Base-by-base conservation (phyloP, 2,888 invertebrate genomes). In the Colostygia pectinataria region DNA sequence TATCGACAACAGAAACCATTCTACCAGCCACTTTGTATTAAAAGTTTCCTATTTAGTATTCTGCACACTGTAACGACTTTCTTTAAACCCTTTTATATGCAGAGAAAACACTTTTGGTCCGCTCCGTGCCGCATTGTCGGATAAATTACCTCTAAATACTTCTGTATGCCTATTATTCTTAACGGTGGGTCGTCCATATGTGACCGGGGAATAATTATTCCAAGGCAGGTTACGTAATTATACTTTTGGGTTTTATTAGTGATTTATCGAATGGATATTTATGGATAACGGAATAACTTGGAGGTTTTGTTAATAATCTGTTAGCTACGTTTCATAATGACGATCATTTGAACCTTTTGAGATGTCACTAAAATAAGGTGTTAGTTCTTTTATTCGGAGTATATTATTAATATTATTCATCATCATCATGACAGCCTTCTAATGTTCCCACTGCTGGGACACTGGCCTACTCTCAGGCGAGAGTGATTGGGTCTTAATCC, bases 121-220 rank as follows among this genome's bases (percentile, higher is more conserved):
- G 33, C 20, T 47, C 44, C 45, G 54, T 56, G 47, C 40, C 28
- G 23, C 24, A 47, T 52, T 52, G 40, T 44, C 27, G 25, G 32
- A 48, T 29, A 45, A 53, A 55, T 57, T 57, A 59, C 48, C 39
- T 33, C 34, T 54, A 53, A 48, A 57, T 57, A 54, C 54, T 41
- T 56, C 25, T 37, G 46, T 45, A 9, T 31, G 8, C 23, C 42
- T 31, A 34, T 45, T 53, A 49, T 52, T 38, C 32, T 32, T 42
- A 51, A 49, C 46, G 42, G 29, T 15, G 5, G 32, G 6, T 31
- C 28, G 27, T 41, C 18, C 31, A n/a, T 37, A 37, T 42, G 41
- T 53, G 36, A 29, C 27, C 24, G 10, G 32, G 29, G 27, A 24
- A 28, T 29, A 31, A 50, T 46, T 42, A 43, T 39, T 42, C 29